These are phyloP conservation scores for Monopterus albus DNA, from an alignment of 2,113 vertebrate species.

Conservation along the genomic window DNA sequence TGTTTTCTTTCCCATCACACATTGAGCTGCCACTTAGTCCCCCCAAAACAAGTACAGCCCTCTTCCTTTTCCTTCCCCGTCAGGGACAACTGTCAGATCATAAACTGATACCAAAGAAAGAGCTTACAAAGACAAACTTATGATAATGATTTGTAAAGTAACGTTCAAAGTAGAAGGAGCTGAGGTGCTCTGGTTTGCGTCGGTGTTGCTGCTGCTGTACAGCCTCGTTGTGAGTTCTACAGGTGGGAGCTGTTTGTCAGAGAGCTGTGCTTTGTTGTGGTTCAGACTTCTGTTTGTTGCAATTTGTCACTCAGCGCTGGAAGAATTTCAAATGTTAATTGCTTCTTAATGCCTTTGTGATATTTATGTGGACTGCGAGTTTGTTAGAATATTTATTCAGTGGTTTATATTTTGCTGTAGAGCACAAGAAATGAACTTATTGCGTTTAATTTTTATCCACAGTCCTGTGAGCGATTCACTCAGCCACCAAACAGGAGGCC, in stretches of 20 bases:
- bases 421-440: too few relatives aligned
- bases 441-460: neutral
- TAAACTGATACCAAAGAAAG: slow-evolving; percentile 73
- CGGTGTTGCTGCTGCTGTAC: slow-evolving; percentile 33
- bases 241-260: slow-evolving; percentile 69
- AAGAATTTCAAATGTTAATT: slow-evolving; percentile 23
- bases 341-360: slow-evolving; percentile 8
- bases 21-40: slow-evolving; percentile 73
- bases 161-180: slow-evolving; percentile 68
- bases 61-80: slow-evolving; percentile 2
- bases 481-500: slow-evolving; percentile 45
- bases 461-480: slow-evolving; percentile 23
- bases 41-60: slow-evolving; percentile 35
- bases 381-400: too few relatives aligned
- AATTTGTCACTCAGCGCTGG: slow-evolving; percentile 23
- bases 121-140: slow-evolving; percentile 56
- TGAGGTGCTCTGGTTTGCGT: slow-evolving; percentile 67
- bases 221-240: slow-evolving; percentile 42
- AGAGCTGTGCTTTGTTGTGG: slow-evolving; percentile 17
- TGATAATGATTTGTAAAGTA: slow-evolving; percentile 74
- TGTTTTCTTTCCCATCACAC: slow-evolving; percentile 77
- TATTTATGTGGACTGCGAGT: neutral
- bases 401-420: too few relatives aligned
- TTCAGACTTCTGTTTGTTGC: neutral
- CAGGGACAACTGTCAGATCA: slow-evolving; percentile 53